Evolutionary conservation across 2,888 invertebrate genomes (phyloP).

Genomic region (Perithous albicinctus): DNA sequence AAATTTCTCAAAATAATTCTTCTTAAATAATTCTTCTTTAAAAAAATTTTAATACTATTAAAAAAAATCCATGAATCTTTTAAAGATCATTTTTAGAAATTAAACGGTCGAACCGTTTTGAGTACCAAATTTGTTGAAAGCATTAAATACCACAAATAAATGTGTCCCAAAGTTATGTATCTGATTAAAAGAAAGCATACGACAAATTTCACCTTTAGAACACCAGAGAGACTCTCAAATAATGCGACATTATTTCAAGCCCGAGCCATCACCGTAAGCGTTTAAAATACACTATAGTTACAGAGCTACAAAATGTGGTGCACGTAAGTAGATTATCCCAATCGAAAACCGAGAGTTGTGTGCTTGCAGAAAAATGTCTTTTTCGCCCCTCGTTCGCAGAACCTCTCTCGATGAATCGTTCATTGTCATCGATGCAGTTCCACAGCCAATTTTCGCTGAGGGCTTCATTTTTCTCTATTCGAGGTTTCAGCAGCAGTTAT

Average conservation of each 20-base stretch:
- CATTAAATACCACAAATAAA: not conserved
- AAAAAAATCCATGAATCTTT: not conserved
- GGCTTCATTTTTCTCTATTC: not conserved
- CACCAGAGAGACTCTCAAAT: not conserved
- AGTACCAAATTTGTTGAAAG: not conserved
- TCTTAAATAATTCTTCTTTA: too few relatives aligned
- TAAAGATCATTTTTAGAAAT: too few relatives aligned
- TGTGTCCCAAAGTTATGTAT: not conserved
- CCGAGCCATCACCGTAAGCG: slow-evolving; percentile 31
- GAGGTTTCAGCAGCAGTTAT: slow-evolving; percentile 22
- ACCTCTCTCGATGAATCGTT: slow-evolving; percentile 2
- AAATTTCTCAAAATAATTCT: too few relatives aligned
- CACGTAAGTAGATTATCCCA: slow-evolving; percentile 30
- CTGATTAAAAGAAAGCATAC: not conserved
- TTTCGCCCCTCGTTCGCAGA: slow-evolving; percentile 13
- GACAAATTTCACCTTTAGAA: not conserved
- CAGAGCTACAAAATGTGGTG: slow-evolving; percentile 14
- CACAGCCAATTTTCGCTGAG: slow-evolving; percentile 18
- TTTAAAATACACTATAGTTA: slow-evolving; percentile 17
- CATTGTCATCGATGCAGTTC: slow-evolving; percentile 24
- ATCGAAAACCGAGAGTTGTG: slow-evolving; percentile 31
- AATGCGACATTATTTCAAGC: not conserved
- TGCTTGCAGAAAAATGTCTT: slow-evolving; percentile 1
- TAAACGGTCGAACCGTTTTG: too few relatives aligned
- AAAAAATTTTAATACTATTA: not conserved